These are phyloP conservation scores for Thamnophis sirtalis DNA, from an alignment of 2,113 vertebrate genomes.

Conservation along the genomic window DNA sequence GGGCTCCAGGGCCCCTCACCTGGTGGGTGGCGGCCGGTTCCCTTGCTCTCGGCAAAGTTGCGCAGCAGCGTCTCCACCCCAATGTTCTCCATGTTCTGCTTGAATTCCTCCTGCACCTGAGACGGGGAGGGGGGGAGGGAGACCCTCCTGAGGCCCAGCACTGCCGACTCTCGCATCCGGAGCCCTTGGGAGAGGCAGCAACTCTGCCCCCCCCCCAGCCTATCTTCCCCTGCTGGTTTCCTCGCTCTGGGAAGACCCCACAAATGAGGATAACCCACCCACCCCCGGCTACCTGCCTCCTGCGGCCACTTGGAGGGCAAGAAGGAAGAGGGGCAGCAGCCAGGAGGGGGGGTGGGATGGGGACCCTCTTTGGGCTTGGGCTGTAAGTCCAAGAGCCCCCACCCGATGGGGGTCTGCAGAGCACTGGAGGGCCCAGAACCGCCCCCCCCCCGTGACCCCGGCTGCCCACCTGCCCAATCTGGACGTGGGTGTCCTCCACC, in stretches of 20 bases:
- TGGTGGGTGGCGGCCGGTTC: constrained; percentile 86
- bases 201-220: neutral
- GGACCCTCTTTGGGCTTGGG: neutral
- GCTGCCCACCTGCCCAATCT: constrained; percentile 81
- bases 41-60: constrained; percentile 87
- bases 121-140: rapidly evolving
- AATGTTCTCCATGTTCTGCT: constrained; percentile 94
- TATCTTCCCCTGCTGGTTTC: neutral
- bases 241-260: neutral
- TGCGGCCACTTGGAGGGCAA: neutral
- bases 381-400: rapidly evolving
- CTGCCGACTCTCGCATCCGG: neutral
- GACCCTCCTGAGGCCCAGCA: neutral
- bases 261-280: no score
- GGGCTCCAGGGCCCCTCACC: constrained; percentile 61
- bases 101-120: constrained; percentile 94
- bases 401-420: neutral
- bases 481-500: constrained; percentile 91
- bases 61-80: constrained; percentile 83
- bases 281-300: neutral
- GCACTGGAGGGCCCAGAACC: neutral
- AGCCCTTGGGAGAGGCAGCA: neutral
- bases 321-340: neutral
- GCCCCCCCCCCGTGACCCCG: neutral
- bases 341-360: no score